A percentile compares a stretch with the other conserved stretches of the same genome.
Evolutionary conservation across 2,888 invertebrate species (phyloP).

Genomic region (Athalia cordata): DNA sequence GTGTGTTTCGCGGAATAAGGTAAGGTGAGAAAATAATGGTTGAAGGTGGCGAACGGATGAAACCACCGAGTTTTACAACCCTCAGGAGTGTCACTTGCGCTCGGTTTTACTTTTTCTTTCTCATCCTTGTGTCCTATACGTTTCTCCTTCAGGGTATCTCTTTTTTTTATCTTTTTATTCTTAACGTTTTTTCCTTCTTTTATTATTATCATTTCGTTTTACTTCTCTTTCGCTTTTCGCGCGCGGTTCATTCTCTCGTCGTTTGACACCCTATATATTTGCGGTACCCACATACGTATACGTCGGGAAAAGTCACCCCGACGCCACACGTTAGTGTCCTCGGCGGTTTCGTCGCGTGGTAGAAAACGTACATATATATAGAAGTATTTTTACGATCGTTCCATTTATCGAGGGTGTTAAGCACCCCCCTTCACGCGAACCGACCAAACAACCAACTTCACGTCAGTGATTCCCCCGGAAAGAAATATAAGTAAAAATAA

Average conservation of each 20-base stretch:
- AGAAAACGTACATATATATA: not conserved
- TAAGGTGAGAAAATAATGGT: not conserved
- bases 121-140: conserved; percentile 21
- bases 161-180: too few relatives aligned
- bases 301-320: too few relatives aligned
- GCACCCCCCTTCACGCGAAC: conserved; percentile 27
- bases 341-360: too few relatives aligned
- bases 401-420: conserved; percentile 40
- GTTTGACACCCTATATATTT: too few relatives aligned
- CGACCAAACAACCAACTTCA: not conserved
- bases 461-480: not conserved
- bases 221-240: too few relatives aligned
- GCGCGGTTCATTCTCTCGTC: too few relatives aligned
- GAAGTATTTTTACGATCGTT: conserved; percentile 40
- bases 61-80: conserved; percentile 37
- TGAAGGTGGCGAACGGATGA: not conserved
- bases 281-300: too few relatives aligned
- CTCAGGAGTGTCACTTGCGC: conserved; percentile 36
- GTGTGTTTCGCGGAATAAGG: not conserved
- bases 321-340: too few relatives aligned
- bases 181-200: too few relatives aligned
- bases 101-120: conserved; percentile 41
- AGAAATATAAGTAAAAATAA: not conserved
- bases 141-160: too few relatives aligned
- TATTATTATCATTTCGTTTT: too few relatives aligned